Base-by-base conservation (phyloP, 2,113 vertebrate genomes). In the Sinocyclocheilus anshuiensis region DNA sequence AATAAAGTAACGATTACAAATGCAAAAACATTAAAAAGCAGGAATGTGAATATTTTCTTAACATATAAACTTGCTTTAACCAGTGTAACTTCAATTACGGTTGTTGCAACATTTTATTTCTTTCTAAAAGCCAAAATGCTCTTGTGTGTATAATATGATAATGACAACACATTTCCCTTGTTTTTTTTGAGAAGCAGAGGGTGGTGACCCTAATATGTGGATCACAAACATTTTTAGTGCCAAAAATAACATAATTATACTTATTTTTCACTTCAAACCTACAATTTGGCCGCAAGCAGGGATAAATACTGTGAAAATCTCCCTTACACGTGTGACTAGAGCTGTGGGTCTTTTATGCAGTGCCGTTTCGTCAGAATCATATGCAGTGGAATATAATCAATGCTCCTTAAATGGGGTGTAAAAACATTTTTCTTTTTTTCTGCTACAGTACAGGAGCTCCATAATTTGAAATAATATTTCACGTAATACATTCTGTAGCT, bases 251-350 rank as follows among this genome's bases (percentile, higher is more conserved):
- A 65, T 26, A 65, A 81, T 81, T n/a, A 65, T 29, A 48, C 59
- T 65, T 81, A 45, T 48, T 65, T 81, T 65, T 81, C 36, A 48
- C 59, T 48, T 81, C n/a, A 48, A 26, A 15, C 8, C 79, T 81
- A 67, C 7, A 81, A 67, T 81, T 48, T 48, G n/a, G 13, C 59
- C 15, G 4, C 79, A 81, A 81, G 39, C 36, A 48, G 39, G n/a
- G 4, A 81, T 26, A 65, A 65, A 48, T 18, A 45, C 3, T 1
- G 7, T 45, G 36, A 65, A 65, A 48, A 11, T 4, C 59, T 48
- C n/a, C 39, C 4, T 15, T 5, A 29, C 39, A 67, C 4, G 8
- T 48, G 7, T 67, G 8, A 29, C 78, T 45, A 81, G n/a, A 65
- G 42, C 42, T 11, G 39, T 29, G n/a, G 4, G 42, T 65, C 59